Base-by-base conservation (phyloP, 2,888 invertebrate genomes). In the Epiblema foenella region DNA sequence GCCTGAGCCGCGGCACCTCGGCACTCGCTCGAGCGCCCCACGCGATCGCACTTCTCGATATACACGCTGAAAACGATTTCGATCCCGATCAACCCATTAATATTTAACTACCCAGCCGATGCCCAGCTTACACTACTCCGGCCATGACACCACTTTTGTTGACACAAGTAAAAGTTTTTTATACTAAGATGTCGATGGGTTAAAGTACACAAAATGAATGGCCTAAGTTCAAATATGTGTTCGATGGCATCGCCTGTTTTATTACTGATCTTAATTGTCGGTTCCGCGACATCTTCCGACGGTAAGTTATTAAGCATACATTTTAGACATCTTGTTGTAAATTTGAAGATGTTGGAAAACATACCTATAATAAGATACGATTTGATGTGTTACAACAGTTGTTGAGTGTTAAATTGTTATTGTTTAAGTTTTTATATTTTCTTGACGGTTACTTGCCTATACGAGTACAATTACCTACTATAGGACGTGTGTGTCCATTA, bases 61-160 rank as follows among this genome's bases (percentile, higher is more conserved):
- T 70, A 24, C 54, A 49, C 56, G 54, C 69, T 73, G 58, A 65
- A 49, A 71, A 62, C 71, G 60, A 62, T 67, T 60, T 62, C 54
- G 56, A 51, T 51, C 49, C 64, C 59, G 51, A 72, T 72, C 76
- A 72, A 68, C 76, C 78, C 75, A 82, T 83, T 90, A 91, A 92
- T 92, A 91, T 91, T 91, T 91, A 89, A 91, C 88, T 83, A 83
- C 83, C 78, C 82, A 84, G 84, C 88, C 88, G 89, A 90, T 90
- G 88, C 89, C 81, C 84, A 81, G 83, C 87, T 85, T 81, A 82
- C 81, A 80, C 82, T 81, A 83, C 82, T 81, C 81, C 79, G 84
- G 84, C 83, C 82, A 88, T 86, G 86, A 86, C 80, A 84, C 83
- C 81, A 83, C 77, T 83, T 80, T 82, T 83, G 83, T 85, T 86